These are phyloP conservation scores for Trimorus sp. DNA, from an alignment of 2,888 invertebrate genomes.

Conservation along the genomic window DNA sequence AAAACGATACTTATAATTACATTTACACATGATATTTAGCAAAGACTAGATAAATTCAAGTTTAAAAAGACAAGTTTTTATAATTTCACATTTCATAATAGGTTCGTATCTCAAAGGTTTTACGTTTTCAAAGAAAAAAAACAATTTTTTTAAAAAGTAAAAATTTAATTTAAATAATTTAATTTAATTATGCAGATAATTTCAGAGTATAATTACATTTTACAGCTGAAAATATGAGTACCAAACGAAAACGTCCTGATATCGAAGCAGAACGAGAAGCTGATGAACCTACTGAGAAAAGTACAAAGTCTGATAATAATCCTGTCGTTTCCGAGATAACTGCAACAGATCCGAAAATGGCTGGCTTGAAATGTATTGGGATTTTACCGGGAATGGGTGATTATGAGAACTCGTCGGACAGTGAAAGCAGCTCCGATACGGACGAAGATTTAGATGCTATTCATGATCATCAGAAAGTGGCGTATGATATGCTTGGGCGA, in stretches of 20 bases:
- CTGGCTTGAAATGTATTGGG: conserved; percentile 86
- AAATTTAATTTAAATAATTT: no score
- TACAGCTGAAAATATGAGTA: conserved; percentile 58
- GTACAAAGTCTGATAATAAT: conserved; percentile 47
- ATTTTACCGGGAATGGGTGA: conserved; percentile 92
- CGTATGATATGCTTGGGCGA: conserved; percentile 81
- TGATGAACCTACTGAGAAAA: conserved; percentile 57
- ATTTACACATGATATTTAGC: no score
- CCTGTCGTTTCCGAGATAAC: conserved; percentile 38
- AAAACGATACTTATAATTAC: no score
- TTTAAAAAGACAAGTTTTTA: no score
- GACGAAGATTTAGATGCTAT: conserved; percentile 83
- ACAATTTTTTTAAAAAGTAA: no score
- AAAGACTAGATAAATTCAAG: no score
- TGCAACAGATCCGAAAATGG: conserved; percentile 63
- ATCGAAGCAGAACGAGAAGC: conserved; percentile 69
- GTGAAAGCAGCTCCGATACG: conserved; percentile 86
- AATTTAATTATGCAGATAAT: neutral
- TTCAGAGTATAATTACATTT: conserved; percentile 15
- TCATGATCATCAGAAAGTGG: conserved; percentile 74
- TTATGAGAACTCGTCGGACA: conserved; percentile 87
- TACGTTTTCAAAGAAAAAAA: no score
- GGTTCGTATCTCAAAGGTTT: no score
- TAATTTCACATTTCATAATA: no score
- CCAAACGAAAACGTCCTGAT: conserved; percentile 67